These are phyloP conservation scores for Gallinago stenura DNA, from an alignment of 2,797 vertebrate species.

Conservation along the genomic window DNA sequence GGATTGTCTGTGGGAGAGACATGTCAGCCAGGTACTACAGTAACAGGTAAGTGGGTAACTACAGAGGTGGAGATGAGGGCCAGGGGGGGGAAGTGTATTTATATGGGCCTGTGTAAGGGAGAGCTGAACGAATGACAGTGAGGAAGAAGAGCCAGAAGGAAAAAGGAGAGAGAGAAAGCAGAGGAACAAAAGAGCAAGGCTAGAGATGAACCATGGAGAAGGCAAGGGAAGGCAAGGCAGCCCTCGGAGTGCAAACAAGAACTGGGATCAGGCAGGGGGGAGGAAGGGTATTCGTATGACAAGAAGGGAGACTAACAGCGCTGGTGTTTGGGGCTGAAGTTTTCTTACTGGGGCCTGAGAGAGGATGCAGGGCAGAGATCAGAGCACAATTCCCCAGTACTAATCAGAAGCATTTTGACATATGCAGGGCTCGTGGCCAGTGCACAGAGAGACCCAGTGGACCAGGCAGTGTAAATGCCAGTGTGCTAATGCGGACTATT, in stretches of 20 bases:
- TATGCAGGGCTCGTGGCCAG: background rate
- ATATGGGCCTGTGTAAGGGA: background rate
- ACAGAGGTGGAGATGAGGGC: background rate
- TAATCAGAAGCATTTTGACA: background rate
- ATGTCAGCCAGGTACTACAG: background rate
- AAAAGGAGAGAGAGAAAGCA: background rate
- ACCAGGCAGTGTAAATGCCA: conserved; percentile 16
- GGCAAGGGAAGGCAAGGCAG: background rate
- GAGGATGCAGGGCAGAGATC: background rate
- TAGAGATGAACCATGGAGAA: background rate
- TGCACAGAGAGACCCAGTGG: conserved; percentile 1
- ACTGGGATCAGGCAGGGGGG: too few relatives aligned
- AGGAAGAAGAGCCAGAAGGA: background rate
- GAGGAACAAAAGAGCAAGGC: background rate
- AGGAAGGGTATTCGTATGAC: background rate
- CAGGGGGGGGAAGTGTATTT: background rate
- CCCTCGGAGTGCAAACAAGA: background rate
- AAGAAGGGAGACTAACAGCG: background rate
- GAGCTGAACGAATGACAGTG: background rate
- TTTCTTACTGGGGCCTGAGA: background rate
- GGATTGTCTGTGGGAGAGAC: background rate
- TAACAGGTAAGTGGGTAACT: background rate
- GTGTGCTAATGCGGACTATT: background rate
- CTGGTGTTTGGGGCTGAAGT: background rate
- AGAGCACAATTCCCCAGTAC: background rate